These are phyloP conservation scores for Lasiurus cinereus DNA, from an alignment of 2,113 vertebrate genomes.

Conservation along the genomic window DNA sequence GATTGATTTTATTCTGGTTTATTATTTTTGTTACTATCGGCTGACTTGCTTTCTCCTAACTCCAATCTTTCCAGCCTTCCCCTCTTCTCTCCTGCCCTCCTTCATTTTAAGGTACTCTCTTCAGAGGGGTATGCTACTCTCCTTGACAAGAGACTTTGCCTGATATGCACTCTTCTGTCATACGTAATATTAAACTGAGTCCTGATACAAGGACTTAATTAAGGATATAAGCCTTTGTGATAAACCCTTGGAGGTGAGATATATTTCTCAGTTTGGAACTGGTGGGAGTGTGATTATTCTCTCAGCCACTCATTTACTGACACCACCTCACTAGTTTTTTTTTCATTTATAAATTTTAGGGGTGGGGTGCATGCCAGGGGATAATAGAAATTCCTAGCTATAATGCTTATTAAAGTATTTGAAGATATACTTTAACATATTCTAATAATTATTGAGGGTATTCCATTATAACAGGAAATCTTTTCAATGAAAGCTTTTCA, in stretches of 20 bases:
- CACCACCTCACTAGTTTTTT: constrained; percentile 21
- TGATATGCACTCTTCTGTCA: neutral
- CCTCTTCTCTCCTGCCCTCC: too few relatives aligned
- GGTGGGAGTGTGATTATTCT: neutral
- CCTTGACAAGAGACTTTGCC: neutral
- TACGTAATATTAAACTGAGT: neutral
- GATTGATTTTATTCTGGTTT: neutral
- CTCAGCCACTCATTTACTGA: neutral
- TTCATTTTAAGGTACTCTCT: neutral
- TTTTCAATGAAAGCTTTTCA: neutral
- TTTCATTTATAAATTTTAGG: constrained; percentile 18
- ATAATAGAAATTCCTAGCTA: constrained; percentile 54
- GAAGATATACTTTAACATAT: constrained; percentile 46
- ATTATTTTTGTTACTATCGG: neutral
- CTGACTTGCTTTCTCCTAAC: neutral
- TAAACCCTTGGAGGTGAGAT: neutral
- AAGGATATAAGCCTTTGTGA: neutral
- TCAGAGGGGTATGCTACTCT: neutral
- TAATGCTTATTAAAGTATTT: constrained; percentile 9
- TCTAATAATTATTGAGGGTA: constrained; percentile 58
- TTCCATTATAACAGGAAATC: neutral
- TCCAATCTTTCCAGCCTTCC: neutral
- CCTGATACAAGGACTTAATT: neutral
- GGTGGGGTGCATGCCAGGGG: neutral
- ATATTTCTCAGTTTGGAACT: neutral